Base-by-base conservation (phyloP, 2,113 vertebrate genomes). In the Aegotheles bennettii region DNA sequence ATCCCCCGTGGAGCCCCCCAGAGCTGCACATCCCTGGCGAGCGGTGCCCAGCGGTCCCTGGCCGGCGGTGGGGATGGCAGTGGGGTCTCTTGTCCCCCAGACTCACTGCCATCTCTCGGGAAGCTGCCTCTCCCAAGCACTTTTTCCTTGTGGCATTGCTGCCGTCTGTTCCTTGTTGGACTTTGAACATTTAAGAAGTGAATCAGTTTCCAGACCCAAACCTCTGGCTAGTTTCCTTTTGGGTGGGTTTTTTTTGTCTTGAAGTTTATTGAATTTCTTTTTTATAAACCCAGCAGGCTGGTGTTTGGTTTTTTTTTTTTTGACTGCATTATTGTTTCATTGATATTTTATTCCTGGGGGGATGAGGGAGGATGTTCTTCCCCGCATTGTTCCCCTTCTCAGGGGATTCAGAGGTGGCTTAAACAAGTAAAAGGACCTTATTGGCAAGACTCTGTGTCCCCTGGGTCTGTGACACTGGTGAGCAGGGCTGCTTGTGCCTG, bases 241-340 rank as follows among this genome's bases (percentile, higher is more conserved):
- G 11, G 36, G 11, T 33, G 20, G 47, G 17, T 53, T 29, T 28
- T 45, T 56, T 42, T 56, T 67, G 35, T 96, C 38, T 28, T 94
- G 84, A 95, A 94, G 61, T 95, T 94, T 83, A 54, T 90, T 74
- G 57, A 51, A 0, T 33, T 76, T 71, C 87, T 74, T 73, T 87
- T 95, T 75, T 94, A 84, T 92, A 90, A 97, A 96, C 93, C 98
- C 98, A 98, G 98, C 98, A 69, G 98, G 98, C 97, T 98, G 98
- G 98, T 89, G 84, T 25, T 50, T 50, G 48, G 23, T 50, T 50
- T 50, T 48, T 24, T 19, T 95, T 89, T 80, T 78, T 96, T 74
- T 84, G 71, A 94, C 90, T 79, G 48, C 91, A 23, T 93, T 87
- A 51, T 75, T 81, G 75, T 90, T 95, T 92, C 91, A 64, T 80